Evolutionary conservation across 2,113 vertebrate species (phyloP), one percentile per base, ranked within the genome.

Genomic region (Pachyramphus minor): DNA sequence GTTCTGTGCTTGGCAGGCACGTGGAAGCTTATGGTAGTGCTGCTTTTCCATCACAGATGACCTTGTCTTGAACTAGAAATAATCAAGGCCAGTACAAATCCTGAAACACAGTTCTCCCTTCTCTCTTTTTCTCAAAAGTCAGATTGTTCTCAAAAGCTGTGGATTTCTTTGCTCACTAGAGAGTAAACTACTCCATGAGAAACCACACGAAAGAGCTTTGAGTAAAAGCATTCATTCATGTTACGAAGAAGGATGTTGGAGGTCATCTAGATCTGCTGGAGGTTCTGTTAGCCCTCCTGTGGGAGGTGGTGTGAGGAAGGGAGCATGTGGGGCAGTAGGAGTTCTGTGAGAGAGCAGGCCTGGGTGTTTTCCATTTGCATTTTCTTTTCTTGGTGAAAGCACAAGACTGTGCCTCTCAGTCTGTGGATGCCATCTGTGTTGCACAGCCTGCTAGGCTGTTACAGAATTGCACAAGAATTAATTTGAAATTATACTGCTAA

Each of bases 61-160:
- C 92, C 92, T 97, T 96, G 88, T 87, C 69, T 82, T 89, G 93
- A 81, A 55, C 83, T 90, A 82, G 83, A 94, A 95, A 84, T 81
- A 93, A 79, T 73, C 73, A 27, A 72, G 76, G 84, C 28, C 69
- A 75, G 39, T 62, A 64, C 23, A 76, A 89, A 78, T 71, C 64
- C 53, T 92, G 52, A 50, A 82, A n/a, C 35, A 47, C 8, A 27
- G 60, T 75, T 33, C 8, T 55, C 31, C 9, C 1, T 81, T 79
- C 12, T 75, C 56, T 56, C 35, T 33, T 62, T 73, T 30, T 72
- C 47, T 90, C 52, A 74, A 60, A 89, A 90, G 64, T 64, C 17
- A 86, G 33, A 20, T 90, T 90, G 68, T 92, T 87, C n/a, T 84
- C 1, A 0, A 47, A 90, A 68, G 21, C 41, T 86, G 44, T 68